Percentiles rank a stretch among this genome's conserved stretches.
These are phyloP conservation scores for Meteorus sp. DNA, from an alignment of 1,140 invertebrate species.

Conservation along the genomic window DNA sequence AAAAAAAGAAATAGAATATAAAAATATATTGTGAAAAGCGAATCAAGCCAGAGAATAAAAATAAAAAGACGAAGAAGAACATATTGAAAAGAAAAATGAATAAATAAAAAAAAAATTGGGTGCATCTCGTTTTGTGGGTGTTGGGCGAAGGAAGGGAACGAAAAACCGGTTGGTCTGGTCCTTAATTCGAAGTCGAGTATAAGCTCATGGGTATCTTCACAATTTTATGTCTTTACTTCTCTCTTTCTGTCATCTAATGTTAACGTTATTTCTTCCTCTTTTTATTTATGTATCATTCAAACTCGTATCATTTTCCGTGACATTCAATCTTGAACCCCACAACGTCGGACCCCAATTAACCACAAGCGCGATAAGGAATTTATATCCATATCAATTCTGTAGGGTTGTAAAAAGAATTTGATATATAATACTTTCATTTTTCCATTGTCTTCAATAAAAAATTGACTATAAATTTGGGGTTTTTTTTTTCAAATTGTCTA, in stretches of 20 bases:
- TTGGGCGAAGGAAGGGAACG: slow-evolving; percentile 36
- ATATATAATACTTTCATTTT: too few species aligned
- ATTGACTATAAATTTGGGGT: too few species aligned
- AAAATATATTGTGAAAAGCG: too few species aligned
- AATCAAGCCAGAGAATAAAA: slow-evolving; percentile 22
- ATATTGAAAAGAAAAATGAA: slow-evolving; percentile 26
- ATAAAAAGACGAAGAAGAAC: slow-evolving; percentile 24
- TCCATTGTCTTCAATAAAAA: not conserved
- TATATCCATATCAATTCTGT: too few species aligned
- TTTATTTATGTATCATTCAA: slow-evolving; percentile 7
- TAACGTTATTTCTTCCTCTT: slow-evolving; percentile 22
- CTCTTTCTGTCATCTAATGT: slow-evolving; percentile 29
- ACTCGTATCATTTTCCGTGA: not conserved
- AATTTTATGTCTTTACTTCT: slow-evolving; percentile 35
- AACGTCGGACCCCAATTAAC: not conserved
- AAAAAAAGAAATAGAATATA: slow-evolving; percentile 23
- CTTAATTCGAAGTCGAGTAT: slow-evolving; percentile 50
- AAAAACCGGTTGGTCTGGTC: slow-evolving; percentile 56
- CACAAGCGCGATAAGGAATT: not conserved
- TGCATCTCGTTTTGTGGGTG: slow-evolving; percentile 34
- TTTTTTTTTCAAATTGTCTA: too few species aligned
- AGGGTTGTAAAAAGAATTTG: too few species aligned
- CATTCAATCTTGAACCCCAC: not conserved
- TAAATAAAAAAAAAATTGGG: slow-evolving; percentile 39
- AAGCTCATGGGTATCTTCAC: too few species aligned